Conservation (phyloP, 2,113 vertebrate species). For the Etheostoma spectabile region DNA sequence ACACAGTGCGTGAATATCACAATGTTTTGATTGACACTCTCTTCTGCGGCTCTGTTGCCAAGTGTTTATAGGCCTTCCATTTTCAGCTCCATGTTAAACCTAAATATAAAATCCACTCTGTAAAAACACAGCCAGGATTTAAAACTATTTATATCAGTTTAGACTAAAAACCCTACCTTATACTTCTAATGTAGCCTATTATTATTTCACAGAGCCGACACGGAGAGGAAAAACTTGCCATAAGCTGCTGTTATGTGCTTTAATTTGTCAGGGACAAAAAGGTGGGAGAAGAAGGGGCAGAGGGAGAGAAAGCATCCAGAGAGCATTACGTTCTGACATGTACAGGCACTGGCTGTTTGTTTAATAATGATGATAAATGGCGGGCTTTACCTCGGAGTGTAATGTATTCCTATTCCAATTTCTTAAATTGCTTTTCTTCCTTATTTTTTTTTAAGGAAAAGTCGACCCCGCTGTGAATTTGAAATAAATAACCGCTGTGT, state of each 20-base stretch:
- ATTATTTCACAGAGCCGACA: constrained; percentile 23
- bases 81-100: constrained; percentile 18
- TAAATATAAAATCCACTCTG: neutral
- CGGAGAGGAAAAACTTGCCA: neutral
- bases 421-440: constrained; percentile 27
- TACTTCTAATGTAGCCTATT: neutral
- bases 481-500: constrained; percentile 19
- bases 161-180: neutral
- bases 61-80: constrained; percentile 26
- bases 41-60: constrained; percentile 18
- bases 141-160: constrained; percentile 30
- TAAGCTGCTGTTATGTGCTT: constrained; percentile 22
- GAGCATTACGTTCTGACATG: neutral
- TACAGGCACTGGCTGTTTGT: constrained; percentile 37
- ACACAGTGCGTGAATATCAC: constrained; percentile 17
- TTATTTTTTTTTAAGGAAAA: constrained; percentile 18
- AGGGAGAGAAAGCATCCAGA: constrained; percentile 11
- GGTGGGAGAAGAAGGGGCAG: constrained; percentile 7
- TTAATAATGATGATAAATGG: constrained; percentile 69
- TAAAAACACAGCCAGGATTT: constrained; percentile 20
- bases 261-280: constrained; percentile 28
- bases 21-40: constrained; percentile 46
- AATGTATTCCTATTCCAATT: constrained; percentile 54
- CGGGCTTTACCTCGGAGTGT: neutral
- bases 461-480: neutral